These are phyloP conservation scores for Pipra filicauda DNA, from an alignment of 2,113 vertebrate species.

Conservation along the genomic window DNA sequence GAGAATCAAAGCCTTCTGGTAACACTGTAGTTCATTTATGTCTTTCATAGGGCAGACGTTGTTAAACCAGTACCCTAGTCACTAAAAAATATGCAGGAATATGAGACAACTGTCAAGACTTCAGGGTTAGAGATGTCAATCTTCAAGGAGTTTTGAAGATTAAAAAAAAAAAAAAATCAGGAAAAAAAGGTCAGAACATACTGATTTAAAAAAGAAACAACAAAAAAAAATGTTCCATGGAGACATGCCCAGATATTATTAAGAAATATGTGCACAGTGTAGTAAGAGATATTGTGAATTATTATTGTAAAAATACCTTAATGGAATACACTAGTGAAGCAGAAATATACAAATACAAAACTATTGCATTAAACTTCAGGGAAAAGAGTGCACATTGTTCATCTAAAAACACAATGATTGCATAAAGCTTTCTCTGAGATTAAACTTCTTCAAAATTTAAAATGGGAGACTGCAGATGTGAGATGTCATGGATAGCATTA, in stretches of 20 bases:
- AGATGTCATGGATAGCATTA: not conserved
- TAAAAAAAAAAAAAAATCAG: not conserved
- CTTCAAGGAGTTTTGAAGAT: not conserved
- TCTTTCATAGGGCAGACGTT: not conserved
- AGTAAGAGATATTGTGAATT: not conserved
- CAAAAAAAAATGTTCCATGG: not conserved
- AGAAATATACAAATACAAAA: slow-evolving; percentile 3
- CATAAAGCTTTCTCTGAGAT: not conserved
- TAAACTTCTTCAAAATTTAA: not conserved
- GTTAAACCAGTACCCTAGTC: not conserved
- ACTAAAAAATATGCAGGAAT: not conserved
- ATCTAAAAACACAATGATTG: not conserved
- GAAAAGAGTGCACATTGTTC: not conserved
- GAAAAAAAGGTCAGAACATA: not conserved
- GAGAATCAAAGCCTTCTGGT: not conserved
- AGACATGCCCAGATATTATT: not conserved
- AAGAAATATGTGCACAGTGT: not conserved
- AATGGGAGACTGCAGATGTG: not conserved
- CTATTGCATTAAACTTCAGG: not conserved
- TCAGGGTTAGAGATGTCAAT: not conserved
- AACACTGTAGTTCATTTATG: not conserved
- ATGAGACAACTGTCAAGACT: not conserved
- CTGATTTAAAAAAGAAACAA: not conserved
- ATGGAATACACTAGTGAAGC: not conserved
- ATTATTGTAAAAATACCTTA: not conserved